Evolutionary conservation across 2,797 vertebrate genomes (phyloP), one percentile per base, ranked within the genome.

Genomic region (Sarcophilus harrisii): DNA sequence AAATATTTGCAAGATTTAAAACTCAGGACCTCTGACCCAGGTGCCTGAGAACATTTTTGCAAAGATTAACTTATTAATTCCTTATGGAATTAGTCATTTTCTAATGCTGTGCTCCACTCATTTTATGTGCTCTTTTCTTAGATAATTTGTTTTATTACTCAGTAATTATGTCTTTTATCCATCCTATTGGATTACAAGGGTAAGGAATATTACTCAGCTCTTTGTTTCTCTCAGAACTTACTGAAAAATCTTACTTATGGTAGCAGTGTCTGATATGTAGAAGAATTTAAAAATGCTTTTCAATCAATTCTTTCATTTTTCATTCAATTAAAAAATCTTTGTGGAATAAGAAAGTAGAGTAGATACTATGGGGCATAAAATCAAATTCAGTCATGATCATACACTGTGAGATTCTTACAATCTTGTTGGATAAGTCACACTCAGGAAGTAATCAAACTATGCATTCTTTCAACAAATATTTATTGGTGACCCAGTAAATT

Each of bases 1-100:
- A 27, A 93, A 96, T 97, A 93, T 93, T 90, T 95, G 10, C 0
- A 93, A 66, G 57, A 96, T 21, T 94, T 96, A 91, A 57, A 94
- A 60, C 5, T 27, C 91, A 24, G 54, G 59, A 96, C 93, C 27
- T 95, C 57, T 96, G 90, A 93, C 21, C 10, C 90, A 96, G 94
- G n/a, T 60, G 10, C 38, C 8, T 95, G 57, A 4, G 27, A n/a
- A 27, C 90, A 73, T 24, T 92, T 95, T 96, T 87, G 45, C n/a
- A 93, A 92, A 81, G 29, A 91, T 94, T 91, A 96, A 90, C 30
- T 94, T 18, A 93, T 96, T 93, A 49, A 93, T 30, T 90, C 73
- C 38, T 81, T 45, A 1, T 45, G 38, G 21, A 81, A 60, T 60
- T 81, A 81, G 38, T 81, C 21, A 45, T 45, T 3, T 81, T 45